Evolutionary conservation across 2,113 vertebrate species (phyloP), one percentile per base, ranked within the genome.

Genomic region (Dipodomys spectabilis): DNA sequence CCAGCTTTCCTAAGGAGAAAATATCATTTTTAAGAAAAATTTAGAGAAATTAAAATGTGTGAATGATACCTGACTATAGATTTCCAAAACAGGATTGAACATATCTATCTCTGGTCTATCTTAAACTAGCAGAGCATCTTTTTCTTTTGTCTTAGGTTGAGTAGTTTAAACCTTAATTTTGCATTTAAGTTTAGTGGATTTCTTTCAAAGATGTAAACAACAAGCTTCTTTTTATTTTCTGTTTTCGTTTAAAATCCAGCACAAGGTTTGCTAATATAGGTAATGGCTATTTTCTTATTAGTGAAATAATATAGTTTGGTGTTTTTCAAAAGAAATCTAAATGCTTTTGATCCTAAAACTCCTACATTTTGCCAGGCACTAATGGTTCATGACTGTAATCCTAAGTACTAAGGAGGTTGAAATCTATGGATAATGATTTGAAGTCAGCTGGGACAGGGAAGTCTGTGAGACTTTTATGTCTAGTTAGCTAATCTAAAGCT

Each of bases 291-390:
- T 88, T 86, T 77, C 53, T 88, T 81, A 32, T 57, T 87, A 57
- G 53, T 71, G 22, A 88, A 93, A 67, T 79, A 86, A 69, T 18
- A 12, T 5, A 78, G 44, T 35, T 77, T 93, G 57, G 9, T 57
- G 15, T 49, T 86, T 93, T 81, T 32, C 32, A 72, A 45, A 92
- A 92, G 45, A 96, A 93, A 89, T 49, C 30, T 5, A 88, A 94
- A 57, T 78, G 25, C 22, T 77, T 82, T 90, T 67, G 13, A 65
- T 44, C 12, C 88, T 94, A 92, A 82, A 57, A 57, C 53, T 18
- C 53, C 15, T 57, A 57, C 53, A 15, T 57, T 57, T 57, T 57
- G 12, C 53, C 15, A 13, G 53, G 53, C 53, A 57, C 53, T 57
- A 13, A 57, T 57, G 53, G 53, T 57, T 57, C 53, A 57, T 18